These are phyloP conservation scores for Mechanitis mazaeus DNA, from an alignment of 2,888 invertebrate genomes.

Conservation along the genomic window DNA sequence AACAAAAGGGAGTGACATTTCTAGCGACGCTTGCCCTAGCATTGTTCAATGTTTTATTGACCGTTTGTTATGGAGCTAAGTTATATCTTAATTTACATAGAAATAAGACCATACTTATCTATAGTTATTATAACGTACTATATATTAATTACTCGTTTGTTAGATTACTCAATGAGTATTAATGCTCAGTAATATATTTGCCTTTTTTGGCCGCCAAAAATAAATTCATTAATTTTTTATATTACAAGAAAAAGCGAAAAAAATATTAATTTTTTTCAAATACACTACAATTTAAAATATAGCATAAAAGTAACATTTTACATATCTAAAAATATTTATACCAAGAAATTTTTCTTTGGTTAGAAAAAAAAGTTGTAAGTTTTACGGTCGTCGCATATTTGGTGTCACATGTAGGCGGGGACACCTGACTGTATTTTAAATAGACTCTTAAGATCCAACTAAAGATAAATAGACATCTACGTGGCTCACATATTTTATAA, in stretches of 20 bases:
- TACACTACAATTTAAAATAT: conserved; percentile 3
- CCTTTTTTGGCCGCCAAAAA: conserved; percentile 20
- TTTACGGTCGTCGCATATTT: neutral
- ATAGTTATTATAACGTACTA: neutral
- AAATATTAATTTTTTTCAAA: conserved; percentile 1
- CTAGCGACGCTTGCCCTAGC: conserved; percentile 36
- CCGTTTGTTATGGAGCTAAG: neutral
- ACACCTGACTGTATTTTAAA: conserved; percentile 9
- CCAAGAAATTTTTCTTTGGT: no score
- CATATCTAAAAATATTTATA: neutral
- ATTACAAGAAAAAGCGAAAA: conserved; percentile 12
- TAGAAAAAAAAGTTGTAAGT: no score
- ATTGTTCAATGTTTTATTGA: conserved; percentile 9
- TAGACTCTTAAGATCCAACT: conserved; percentile 1
- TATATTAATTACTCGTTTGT: no score
- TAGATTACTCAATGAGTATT: neutral
- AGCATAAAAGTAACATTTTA: neutral
- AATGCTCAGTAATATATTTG: neutral
- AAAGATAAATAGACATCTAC: conserved; percentile 11
- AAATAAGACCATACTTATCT: conserved; percentile 6
- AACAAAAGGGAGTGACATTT: conserved; percentile 70
- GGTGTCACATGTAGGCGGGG: neutral
- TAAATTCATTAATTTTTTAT: conserved; percentile 24
- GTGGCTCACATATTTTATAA: conserved; percentile 11
- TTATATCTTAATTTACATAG: conserved; percentile 4